Percentiles rank a stretch among this genome's conserved stretches.
Conservation (phyloP, 1,140 invertebrate species). For the Caerostris darwini region DNA sequence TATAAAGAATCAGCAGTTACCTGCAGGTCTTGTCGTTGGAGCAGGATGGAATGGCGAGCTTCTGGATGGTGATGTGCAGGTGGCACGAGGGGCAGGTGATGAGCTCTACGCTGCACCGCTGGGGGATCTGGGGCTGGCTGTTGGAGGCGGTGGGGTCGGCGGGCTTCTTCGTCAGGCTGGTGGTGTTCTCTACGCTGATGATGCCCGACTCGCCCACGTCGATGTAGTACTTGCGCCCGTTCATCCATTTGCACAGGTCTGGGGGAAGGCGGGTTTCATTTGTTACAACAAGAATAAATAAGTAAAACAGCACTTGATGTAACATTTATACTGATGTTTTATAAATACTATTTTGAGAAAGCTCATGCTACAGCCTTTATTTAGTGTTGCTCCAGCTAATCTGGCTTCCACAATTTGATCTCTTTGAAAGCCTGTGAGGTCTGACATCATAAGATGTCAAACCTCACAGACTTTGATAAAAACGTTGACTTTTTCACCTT, state of each 20-base stretch:
- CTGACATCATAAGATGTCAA: too few species aligned
- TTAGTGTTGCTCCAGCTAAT: too few species aligned
- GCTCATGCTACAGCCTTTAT: too few species aligned
- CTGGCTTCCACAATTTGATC: too few species aligned
- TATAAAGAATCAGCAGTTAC: slow-evolving; percentile 70
- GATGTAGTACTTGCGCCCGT: slow-evolving; percentile 78
- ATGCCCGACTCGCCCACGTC: slow-evolving; percentile 77
- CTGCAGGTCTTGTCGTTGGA: slow-evolving; percentile 77
- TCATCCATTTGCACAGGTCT: slow-evolving; percentile 78
- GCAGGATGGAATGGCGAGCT: slow-evolving; percentile 81
- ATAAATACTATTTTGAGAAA: too few species aligned
- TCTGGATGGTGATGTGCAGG: slow-evolving; percentile 85
- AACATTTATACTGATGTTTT: too few species aligned
- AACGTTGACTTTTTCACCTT: too few species aligned
- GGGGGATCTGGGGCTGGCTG: slow-evolving; percentile 65
- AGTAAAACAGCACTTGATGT: too few species aligned
- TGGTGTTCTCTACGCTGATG: slow-evolving; percentile 76
- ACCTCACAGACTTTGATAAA: too few species aligned
- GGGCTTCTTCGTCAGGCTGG: background rate
- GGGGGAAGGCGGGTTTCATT: background rate
- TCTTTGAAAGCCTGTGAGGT: too few species aligned
- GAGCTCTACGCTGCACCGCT: slow-evolving; percentile 85
- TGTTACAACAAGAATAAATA: too few species aligned
- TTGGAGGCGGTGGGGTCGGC: background rate
- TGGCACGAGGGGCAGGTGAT: slow-evolving; percentile 88